Base-by-base conservation (phyloP, 1,140 invertebrate genomes). In the Drosophila pruinosa region DNA sequence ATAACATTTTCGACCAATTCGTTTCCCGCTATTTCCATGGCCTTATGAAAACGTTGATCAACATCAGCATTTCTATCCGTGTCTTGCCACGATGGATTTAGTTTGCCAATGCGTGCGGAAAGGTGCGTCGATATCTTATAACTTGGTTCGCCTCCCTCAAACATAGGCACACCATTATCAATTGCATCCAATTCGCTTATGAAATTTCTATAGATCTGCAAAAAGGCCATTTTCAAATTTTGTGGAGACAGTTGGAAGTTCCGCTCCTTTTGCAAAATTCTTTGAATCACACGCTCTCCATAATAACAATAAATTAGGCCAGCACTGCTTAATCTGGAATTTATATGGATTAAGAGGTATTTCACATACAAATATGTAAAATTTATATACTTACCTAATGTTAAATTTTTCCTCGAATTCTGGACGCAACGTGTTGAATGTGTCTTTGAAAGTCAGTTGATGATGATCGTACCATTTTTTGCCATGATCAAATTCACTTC, bases 121-220 rank as follows among this genome's bases (percentile, higher is more conserved):
- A 99, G 86, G 91, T 95, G 93, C 0, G 97, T 98, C 2, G 94
- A 93, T 19, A 99, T 96, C 63, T 92, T 93, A 91, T 99, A 99
- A 53, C 93, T 94, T 17, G 96, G 95, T 88, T 95, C 94, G 1
- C 94, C 96, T 63, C 96, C 94, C 5, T 86, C 78, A 39, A 92
- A 92, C 92, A 96, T 96, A 0, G 94, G 93, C 14, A 99, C 93
- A 14, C 98, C 98, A 93, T 99, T 99, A 91, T 99, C 99, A 62
- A 99, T 96, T 3, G 95, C 98, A 93, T 99, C 99, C 62, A 99
- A 93, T 94, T 99, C 98, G 92, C 97, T 94, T 14, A 99, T 94
- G 63, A 99, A 97, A 50, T 94, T 94, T 63, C 97, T 94, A 92
- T 99, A 99, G 0, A 99, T 93, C 90, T 96, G 95, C 58, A 95